phyloP scores from a whole-genome alignment of 2,113 vertebrate species.

The Centrocercus urophasianus region DNA sequence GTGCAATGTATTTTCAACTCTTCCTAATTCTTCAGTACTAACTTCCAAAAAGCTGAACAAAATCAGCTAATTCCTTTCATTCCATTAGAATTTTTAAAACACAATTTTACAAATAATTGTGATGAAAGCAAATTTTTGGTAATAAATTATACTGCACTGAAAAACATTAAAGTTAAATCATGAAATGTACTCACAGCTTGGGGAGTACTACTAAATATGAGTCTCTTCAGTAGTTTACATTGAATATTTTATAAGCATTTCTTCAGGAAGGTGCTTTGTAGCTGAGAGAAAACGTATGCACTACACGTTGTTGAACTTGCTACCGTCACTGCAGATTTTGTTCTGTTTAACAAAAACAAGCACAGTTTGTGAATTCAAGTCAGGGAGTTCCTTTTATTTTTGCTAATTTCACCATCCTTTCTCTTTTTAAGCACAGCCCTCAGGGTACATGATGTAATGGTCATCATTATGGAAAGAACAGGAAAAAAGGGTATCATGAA shows the following conservation, averaged over 20 bases:
- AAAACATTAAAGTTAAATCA: constrained; percentile 36
- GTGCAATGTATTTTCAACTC: neutral
- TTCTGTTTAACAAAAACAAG: constrained; percentile 83
- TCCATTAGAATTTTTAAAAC: neutral
- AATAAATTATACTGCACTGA: neutral
- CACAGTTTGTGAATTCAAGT: constrained; percentile 78
- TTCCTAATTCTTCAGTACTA: neutral
- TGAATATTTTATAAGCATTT: constrained; percentile 64
- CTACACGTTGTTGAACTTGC: constrained; percentile 73
- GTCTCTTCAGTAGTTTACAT: constrained; percentile 59
- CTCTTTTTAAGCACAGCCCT: constrained; percentile 77
- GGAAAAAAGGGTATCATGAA: constrained; percentile 77
- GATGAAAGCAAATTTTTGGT: neutral
- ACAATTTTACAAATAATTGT: constrained; percentile 2
- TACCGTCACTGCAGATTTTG: constrained; percentile 76
- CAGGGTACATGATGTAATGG: constrained; percentile 80
- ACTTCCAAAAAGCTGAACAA: constrained; percentile 12
- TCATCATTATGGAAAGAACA: constrained; percentile 71
- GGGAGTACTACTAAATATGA: constrained; percentile 60
- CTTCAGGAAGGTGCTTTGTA: constrained; percentile 71
- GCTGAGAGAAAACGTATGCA: constrained; percentile 67
- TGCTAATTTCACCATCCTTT: constrained; percentile 79
- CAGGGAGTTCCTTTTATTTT: constrained; percentile 80
- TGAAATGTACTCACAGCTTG: constrained; percentile 41
- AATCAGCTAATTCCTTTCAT: neutral